Base-by-base conservation (phyloP, 2,797 vertebrate species). In the Poeciliopsis presidionis region DNA sequence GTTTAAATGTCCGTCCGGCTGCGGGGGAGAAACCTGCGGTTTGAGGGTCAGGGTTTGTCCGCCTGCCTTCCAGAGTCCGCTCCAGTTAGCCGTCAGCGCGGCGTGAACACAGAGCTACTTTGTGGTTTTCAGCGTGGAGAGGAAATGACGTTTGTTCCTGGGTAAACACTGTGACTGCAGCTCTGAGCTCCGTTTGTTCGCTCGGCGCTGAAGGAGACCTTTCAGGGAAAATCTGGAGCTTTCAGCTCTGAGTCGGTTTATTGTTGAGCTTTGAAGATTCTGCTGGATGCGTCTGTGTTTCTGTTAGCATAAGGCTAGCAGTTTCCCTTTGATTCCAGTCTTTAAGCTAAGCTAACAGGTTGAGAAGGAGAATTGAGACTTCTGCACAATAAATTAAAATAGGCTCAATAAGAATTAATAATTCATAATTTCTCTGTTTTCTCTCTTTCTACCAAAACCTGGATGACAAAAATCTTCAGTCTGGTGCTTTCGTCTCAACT, bases 41-140 rank as follows among this genome's bases (percentile, higher is more conserved):
- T 91, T 93, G 87, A 88, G 92, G 87, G 81, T 77, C 82, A 51
- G 89, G 94, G 93, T 86, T 93, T 94, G 92, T 94, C 91, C 87
- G 72, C 46, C 65, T 87, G 86, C 84, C 53, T 11, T 86, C 83
- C 83, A 76, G 81, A 28, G 69, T 73, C 86, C 73, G 0, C 71
- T 75, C 81, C 9, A 81, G 88, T 87, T 18, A 79, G 75, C 59
- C 49, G 7, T 69, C 65, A 8, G 39, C 5, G 49, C 13, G 55
- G n/a, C 30, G 30, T 22, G 59, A 76, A 82, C 78, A 88, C 77
- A 80, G 82, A 77, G 45, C 6, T 16, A 46, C 81, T 84, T 75
- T 90, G 84, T 90, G 18, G 45, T 72, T 57, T 53, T 78, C 61
- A 20, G 75, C 43, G 74, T 73, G 49, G 79, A 75, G 51, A 79